Evolutionary conservation across 1,140 invertebrate species (phyloP), one percentile per base, ranked within the genome.

Genomic region (Tenebrio molitor): DNA sequence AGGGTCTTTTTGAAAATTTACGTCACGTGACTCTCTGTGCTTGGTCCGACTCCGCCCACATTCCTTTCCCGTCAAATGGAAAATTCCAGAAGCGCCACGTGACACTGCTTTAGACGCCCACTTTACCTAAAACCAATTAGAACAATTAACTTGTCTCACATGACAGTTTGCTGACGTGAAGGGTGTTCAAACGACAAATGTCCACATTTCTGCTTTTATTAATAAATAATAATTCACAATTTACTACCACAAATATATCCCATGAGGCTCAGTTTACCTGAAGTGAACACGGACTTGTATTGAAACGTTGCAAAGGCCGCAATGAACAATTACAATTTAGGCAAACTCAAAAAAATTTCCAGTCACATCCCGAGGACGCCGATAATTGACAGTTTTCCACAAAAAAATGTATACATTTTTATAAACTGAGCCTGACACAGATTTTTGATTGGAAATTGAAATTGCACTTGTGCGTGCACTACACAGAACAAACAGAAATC

Each of bases 381-480:
- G n/a, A 15, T 58, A 58, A 58, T 58, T 58, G 50, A 58, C 50
- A 14, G 21, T 6, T 58, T 25, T 39, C n/a, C 3, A 39, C 36
- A 29, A 25, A 2, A 66, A 25, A n/a, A n/a, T n/a, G n/a, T n/a
- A n/a, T n/a, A n/a, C n/a, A n/a, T n/a, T n/a, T n/a, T n/a, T n/a
- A 34, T 10, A 12, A 66, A 44, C 42, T 66, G 64, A 66, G 64
- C 64, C 64, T 39, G 15, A 50, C 44, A 50, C 12, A 58, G 12
- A 12, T 29, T 58, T 58, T 58, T 58, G 50, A 58, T 58, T 58
- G 50, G 23, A 58, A 58, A 10, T 25, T 50, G 25, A 66, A 66
- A 66, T 66, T 66, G 64, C 64, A 66, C 64, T 19, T 29, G 64
- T 66, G 64, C 64, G 44, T 42, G 36, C 17, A 41, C 64, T 66